Percentiles rank a stretch among this genome's conserved stretches.
These are phyloP conservation scores for Aphidius gifuensis DNA, from an alignment of 1,140 invertebrate genomes.

Conservation along the genomic window DNA sequence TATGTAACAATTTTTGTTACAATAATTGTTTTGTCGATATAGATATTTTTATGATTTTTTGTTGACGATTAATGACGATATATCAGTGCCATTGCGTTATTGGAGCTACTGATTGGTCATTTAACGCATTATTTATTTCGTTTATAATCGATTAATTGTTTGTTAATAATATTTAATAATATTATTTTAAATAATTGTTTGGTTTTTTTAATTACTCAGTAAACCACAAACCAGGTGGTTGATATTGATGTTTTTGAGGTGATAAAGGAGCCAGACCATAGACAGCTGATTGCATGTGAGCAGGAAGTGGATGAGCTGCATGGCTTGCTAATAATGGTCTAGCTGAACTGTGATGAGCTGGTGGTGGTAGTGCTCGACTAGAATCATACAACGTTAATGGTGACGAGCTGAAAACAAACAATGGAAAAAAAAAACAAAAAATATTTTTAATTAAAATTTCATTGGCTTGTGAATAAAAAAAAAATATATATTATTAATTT, in stretches of 20 bases:
- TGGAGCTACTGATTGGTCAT: no score
- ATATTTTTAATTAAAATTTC: constrained; percentile 15
- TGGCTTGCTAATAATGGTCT: constrained; percentile 72
- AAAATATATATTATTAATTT: background rate
- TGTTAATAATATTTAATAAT: no score
- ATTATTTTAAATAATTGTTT: no score
- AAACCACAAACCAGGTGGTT: constrained; percentile 72
- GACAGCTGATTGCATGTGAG: constrained; percentile 75
- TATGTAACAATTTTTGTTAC: no score
- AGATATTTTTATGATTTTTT: no score
- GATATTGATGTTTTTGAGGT: constrained; percentile 73
- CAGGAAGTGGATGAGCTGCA: constrained; percentile 75
- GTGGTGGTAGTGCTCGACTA: constrained; percentile 74
- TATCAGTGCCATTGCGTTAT: no score
- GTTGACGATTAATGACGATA: no score
- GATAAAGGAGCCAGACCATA: constrained; percentile 70
- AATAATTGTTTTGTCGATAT: no score
- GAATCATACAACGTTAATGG: constrained; percentile 57
- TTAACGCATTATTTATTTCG: no score
- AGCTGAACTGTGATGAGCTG: constrained; percentile 81
- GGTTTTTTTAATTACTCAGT: constrained; percentile 57
- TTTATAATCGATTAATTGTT: no score
- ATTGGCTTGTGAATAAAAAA: background rate
- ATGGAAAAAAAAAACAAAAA: constrained; percentile 41
- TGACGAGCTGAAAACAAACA: constrained; percentile 53